Base-by-base conservation (phyloP, 2,888 invertebrate species). In the Xestoiulus laeticollis region DNA sequence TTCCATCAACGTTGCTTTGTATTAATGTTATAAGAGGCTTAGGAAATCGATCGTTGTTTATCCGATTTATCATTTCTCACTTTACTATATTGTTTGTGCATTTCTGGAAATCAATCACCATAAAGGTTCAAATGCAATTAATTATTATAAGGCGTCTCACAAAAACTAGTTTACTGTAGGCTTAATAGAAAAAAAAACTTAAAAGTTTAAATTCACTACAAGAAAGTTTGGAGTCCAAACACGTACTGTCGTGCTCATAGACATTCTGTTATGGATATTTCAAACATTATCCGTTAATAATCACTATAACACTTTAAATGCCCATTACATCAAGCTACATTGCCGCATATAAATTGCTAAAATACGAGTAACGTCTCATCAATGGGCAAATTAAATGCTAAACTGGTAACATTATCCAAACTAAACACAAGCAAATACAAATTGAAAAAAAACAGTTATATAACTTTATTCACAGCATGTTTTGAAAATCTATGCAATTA, bases 51-150 rank as follows among this genome's bases (percentile, higher is more conserved):
- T 78, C 30, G 12, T 26, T 30, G 30, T 78, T 30, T 48, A 14
- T 48, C 30, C 1, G 30, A 78, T 78, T 78, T 78, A 78, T 78
- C 78, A 78, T 78, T 78, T 78, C 30, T 30, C 78, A 78, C 78
- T 78, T 14, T 30, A 16, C 78, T 78, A 16, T 78, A 78, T 78
- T 78, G 78, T 78, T 78, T 68, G 68, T 10, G 78, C 78, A 78
- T 78, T 78, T 78, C 78, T 32, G 78, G 78, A 78, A 78, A 78
- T 78, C 78, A 78, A 78, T 78, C 78, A 78, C 30, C 26, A 78
- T 78, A 78, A 30, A 78, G 16, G 30, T 78, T 78, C 16, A 30
- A 78, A 30, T 78, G 78, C 78, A 78, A 78, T 78, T 78, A 78
- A 78, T 78, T 78, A 78, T 30, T 30, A 32, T n/a, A 30, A 2